Evolutionary conservation across 2,888 invertebrate species (phyloP).

Genomic region (Drosophila pegasa): DNA sequence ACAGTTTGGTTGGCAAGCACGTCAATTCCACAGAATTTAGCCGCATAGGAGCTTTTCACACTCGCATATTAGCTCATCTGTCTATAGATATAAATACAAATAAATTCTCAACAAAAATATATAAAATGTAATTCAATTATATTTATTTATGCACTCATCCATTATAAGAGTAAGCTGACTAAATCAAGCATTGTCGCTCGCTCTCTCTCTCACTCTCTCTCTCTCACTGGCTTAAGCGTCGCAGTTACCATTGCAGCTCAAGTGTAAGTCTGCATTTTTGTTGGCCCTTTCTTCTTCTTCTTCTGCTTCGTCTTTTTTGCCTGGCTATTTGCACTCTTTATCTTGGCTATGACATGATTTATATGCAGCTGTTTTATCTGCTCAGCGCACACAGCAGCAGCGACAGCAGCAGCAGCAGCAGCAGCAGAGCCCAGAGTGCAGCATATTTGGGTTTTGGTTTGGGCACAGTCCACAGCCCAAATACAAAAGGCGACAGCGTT

Average conservation of each 20-base stretch:
- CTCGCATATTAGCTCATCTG: too few relatives aligned
- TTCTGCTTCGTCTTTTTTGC: conserved; percentile 7
- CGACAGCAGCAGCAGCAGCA: conserved; percentile 20
- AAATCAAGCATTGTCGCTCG: conserved; percentile 42
- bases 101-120: too few relatives aligned
- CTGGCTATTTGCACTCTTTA: conserved; percentile 66
- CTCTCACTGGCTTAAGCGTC: background rate
- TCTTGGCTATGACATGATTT: conserved; percentile 74
- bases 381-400: conserved; percentile 53
- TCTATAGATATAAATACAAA: too few relatives aligned
- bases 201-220: background rate
- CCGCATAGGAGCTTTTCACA: too few relatives aligned
- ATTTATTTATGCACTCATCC: conserved; percentile 34
- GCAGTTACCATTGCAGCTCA: conserved; percentile 18
- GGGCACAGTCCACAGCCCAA: conserved; percentile 28
- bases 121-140: conserved; percentile 53
- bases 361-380: conserved; percentile 69
- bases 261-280: conserved; percentile 27
- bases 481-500: conserved; percentile 44
- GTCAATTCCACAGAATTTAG: too few relatives aligned
- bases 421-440: conserved; percentile 18
- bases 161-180: conserved; percentile 40
- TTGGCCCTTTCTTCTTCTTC: conserved; percentile 13
- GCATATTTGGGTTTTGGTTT: conserved; percentile 33
- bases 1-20: too few relatives aligned